Evolutionary conservation across 2,113 vertebrate species (phyloP).

Genomic region (Dicentrarchus labrax): DNA sequence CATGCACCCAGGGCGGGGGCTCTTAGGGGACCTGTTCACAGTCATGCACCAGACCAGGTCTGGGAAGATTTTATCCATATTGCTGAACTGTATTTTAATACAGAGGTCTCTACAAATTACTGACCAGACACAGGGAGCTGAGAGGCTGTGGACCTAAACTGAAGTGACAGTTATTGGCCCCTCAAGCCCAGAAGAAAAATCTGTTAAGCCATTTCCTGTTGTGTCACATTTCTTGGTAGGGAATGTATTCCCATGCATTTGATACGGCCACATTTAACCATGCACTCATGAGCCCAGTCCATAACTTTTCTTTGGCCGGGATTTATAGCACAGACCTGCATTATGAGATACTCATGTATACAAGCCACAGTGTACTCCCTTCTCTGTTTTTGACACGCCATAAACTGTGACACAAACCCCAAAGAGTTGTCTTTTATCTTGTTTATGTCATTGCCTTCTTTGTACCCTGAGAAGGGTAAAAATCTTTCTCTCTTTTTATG

Average conservation of each 20-base stretch:
- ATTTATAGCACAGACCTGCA: slow-evolving; percentile 72
- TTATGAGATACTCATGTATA: slow-evolving; percentile 76
- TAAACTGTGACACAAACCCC: slow-evolving; percentile 75
- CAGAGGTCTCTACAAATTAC: slow-evolving; percentile 75
- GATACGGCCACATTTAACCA: slow-evolving; percentile 80
- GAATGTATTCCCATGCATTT: slow-evolving; percentile 84
- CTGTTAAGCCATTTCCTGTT: slow-evolving; percentile 89
- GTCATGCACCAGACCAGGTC: slow-evolving; percentile 28
- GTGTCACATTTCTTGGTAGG: slow-evolving; percentile 87
- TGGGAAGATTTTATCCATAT: slow-evolving; percentile 66
- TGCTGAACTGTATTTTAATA: slow-evolving; percentile 74
- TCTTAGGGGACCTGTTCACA: slow-evolving; percentile 41
- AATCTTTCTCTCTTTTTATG: slow-evolving; percentile 37
- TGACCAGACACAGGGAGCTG: slow-evolving; percentile 81
- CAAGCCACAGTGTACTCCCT: slow-evolving; percentile 60
- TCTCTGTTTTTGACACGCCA: slow-evolving; percentile 69
- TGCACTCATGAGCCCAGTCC: slow-evolving; percentile 68
- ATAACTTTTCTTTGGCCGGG: slow-evolving; percentile 75
- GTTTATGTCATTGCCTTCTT: slow-evolving; percentile 55
- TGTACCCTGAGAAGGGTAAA: slow-evolving; percentile 45
- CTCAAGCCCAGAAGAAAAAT: slow-evolving; percentile 81
- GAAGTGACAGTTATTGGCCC: slow-evolving; percentile 88
- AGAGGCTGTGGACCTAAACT: slow-evolving; percentile 84
- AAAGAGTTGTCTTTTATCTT: slow-evolving; percentile 63
- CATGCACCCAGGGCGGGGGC: slow-evolving; percentile 18